Evolutionary conservation across 2,113 vertebrate genomes (phyloP).

Genomic region (Symphodus melops): DNA sequence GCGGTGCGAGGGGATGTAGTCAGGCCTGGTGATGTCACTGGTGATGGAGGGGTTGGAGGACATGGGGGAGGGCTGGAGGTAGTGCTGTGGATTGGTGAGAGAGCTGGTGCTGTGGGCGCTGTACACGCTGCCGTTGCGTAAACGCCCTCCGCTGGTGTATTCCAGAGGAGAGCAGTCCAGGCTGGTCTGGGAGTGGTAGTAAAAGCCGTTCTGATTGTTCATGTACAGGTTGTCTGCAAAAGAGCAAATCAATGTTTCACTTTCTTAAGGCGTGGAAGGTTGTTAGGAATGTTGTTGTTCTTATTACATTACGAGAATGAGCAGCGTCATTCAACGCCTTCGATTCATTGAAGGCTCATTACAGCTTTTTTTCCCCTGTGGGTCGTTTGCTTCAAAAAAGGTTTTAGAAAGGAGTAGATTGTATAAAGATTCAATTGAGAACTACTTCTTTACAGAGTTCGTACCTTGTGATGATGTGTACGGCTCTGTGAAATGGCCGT

Average conservation of each 20-base stretch:
- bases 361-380: too few species aligned
- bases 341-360: too few species aligned
- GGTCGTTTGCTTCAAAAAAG: too few species aligned
- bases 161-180: constrained; percentile 92
- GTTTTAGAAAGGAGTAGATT: too few species aligned
- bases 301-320: too few species aligned
- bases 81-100: constrained; percentile 93
- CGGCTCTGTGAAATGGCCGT: constrained; percentile 93
- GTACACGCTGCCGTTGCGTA: constrained; percentile 96
- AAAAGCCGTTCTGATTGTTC: constrained; percentile 95
- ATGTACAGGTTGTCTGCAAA: constrained; percentile 95
- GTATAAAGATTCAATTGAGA: too few species aligned
- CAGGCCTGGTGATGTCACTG: constrained; percentile 91
- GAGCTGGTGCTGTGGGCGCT: constrained; percentile 98
- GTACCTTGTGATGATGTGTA: constrained; percentile 96
- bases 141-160: constrained; percentile 85
- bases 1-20: constrained; percentile 92
- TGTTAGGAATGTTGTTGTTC: too few species aligned
- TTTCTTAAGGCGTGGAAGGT: too few species aligned
- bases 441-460: neutral
- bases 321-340: too few species aligned
- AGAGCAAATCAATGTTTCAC: neutral
- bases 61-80: constrained; percentile 94
- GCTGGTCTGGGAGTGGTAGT: constrained; percentile 97
- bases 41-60: constrained; percentile 98